Evolutionary conservation across 92 coral and sea anemone genomes (phyloP), one percentile per base, ranked within the genome.

Genomic region (Zoanthus sansibaricus): DNA sequence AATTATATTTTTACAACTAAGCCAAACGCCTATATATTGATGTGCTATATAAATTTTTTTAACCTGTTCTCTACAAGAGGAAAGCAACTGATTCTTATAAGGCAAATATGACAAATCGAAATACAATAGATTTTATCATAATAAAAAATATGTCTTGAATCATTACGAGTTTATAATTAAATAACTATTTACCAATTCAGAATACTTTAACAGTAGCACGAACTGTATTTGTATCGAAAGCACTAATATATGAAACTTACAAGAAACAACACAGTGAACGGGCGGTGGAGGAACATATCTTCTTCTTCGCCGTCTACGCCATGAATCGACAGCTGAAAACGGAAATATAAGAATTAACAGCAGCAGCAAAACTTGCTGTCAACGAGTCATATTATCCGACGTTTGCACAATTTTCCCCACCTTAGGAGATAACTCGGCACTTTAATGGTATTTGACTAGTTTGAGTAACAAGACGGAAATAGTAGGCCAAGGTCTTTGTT

Each of bases 231-330:
- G 15, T 76, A 46, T 2, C 25, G 25, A 25, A 25, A 25, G 25
- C 25, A 25, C 25, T 25, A 25, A 3, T 7, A 31, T 2, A 37
- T 37, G 10, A 13, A 64, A 88, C 94, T 75, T 79, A 95, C 98
- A 79, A 5, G 88, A 84, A 31, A 91, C 93, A 32, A 25, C 47
- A 87, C 98, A 95, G 33, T 91, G 21, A n/a, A 69, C 69, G 6
- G 96, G 91, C 0, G 98, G 93, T 2, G 96, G 96, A 12, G 92
- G 91, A 0, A 68, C 83, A 61, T 88, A 86, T 56, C 98, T 77
- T 25, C 98, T 76, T 13, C 98, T 77, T 75, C 98, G 72, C 20
- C 98, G 87, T 52, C 98, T 80, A 11, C 94, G 76, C 89, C 92
- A 84, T 31, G 92, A 78, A 46, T 67, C 75, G 42, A 80, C 75